Conservation (phyloP, 2,113 vertebrate genomes). For the Ellobius talpinus region DNA sequence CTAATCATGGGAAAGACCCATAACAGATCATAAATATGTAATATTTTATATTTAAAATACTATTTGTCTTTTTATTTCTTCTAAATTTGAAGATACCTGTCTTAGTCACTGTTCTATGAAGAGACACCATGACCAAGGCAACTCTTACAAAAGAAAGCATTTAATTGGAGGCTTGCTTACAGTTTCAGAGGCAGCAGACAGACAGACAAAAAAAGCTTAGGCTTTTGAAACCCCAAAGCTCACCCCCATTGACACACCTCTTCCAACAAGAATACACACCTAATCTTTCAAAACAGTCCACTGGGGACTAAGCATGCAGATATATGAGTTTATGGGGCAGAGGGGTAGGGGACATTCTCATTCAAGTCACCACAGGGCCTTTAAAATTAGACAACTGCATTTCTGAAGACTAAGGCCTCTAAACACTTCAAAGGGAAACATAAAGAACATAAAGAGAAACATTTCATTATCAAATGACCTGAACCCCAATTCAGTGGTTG, state of each 20-base stretch:
- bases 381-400: not conserved
- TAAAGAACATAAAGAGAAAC: not conserved
- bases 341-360: not conserved
- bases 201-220: not conserved
- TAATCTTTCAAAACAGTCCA: not conserved
- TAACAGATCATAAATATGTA: not conserved
- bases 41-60: not conserved
- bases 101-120: not conserved
- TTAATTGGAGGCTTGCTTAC: not conserved
- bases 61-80: not conserved
- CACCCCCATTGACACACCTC: not conserved
- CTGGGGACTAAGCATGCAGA: not conserved
- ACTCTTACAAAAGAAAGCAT: not conserved
- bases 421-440: not conserved
- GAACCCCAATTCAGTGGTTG: not conserved
- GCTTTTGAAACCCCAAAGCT: not conserved
- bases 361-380: not conserved
- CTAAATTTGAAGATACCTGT: constrained; percentile 5
- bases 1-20: not conserved
- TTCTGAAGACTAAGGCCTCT: constrained; percentile 7
- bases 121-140: not conserved
- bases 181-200: not conserved
- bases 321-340: too few relatives aligned
- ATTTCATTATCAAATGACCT: constrained; percentile 10
- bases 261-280: not conserved